phyloP scores from a whole-genome alignment of 2,888 invertebrate species.

The Drosophila subquinaria region DNA sequence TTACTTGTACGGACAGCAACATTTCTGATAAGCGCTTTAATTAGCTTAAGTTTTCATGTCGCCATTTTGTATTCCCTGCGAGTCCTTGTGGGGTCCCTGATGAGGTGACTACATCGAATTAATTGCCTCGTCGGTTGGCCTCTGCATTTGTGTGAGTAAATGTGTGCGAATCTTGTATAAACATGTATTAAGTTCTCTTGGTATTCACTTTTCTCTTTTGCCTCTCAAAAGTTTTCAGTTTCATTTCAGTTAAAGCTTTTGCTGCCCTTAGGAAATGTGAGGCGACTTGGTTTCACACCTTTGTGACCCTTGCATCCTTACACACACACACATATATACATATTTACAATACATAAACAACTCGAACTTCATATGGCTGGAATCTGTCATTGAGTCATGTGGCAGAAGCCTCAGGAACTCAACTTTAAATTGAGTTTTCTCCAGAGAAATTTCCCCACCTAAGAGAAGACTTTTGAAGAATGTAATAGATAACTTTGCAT shows the following conservation, averaged over 20 bases:
- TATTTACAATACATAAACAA: neutral
- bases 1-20: neutral
- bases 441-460: constrained; percentile 52
- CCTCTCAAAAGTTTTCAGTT: constrained; percentile 45
- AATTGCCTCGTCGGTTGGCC: constrained; percentile 57
- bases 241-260: constrained; percentile 32
- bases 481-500: constrained; percentile 44
- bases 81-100: constrained; percentile 23
- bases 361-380: constrained; percentile 18
- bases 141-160: neutral
- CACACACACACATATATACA: neutral
- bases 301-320: constrained; percentile 19
- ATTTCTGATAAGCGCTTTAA: constrained; percentile 59
- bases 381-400: constrained; percentile 59
- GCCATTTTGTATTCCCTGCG: constrained; percentile 46
- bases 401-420: constrained; percentile 35
- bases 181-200: constrained; percentile 21
- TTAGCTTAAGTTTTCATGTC: constrained; percentile 66
- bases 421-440: constrained; percentile 71
- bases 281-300: constrained; percentile 36
- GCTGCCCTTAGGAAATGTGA: constrained; percentile 15
- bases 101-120: constrained; percentile 64
- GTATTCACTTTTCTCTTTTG: constrained; percentile 19
- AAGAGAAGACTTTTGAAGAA: constrained; percentile 28
- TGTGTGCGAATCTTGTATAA: constrained; percentile 16